These are phyloP conservation scores for Corvus moneduloides DNA, from an alignment of 2,113 vertebrate species.

Conservation along the genomic window DNA sequence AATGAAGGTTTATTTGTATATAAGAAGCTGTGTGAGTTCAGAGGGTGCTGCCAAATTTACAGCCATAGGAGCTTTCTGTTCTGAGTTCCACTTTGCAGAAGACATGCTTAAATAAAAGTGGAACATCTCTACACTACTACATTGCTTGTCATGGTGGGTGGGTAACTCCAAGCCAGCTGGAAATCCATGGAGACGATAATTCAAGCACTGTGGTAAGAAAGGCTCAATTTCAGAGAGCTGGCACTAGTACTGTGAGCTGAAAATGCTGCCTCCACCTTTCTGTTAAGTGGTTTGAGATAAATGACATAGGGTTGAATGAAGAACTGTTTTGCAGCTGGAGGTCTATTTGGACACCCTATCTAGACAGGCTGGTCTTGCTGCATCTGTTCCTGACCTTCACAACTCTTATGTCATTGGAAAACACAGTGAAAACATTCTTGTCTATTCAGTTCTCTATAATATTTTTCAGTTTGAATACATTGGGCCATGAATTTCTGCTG, in stretches of 20 bases:
- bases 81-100: not conserved
- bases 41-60: not conserved
- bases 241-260: not conserved
- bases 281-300: not conserved
- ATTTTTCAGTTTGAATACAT: not conserved
- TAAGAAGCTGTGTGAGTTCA: not conserved
- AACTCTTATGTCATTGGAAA: not conserved
- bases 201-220: not conserved
- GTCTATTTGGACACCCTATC: not conserved
- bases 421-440: not conserved
- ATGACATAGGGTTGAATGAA: not conserved
- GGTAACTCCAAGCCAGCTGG: not conserved
- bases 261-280: not conserved
- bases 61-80: not conserved
- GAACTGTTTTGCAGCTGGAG: not conserved
- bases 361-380: not conserved
- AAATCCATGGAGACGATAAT: not conserved
- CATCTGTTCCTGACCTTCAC: not conserved
- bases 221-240: not conserved
- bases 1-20: not conserved
- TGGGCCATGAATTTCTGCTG: not conserved
- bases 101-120: not conserved
- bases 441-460: not conserved
- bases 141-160: rapidly evolving
- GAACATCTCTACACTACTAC: not conserved